Base-by-base conservation (phyloP, 2,797 vertebrate species). In the Numenius phaeopus region DNA sequence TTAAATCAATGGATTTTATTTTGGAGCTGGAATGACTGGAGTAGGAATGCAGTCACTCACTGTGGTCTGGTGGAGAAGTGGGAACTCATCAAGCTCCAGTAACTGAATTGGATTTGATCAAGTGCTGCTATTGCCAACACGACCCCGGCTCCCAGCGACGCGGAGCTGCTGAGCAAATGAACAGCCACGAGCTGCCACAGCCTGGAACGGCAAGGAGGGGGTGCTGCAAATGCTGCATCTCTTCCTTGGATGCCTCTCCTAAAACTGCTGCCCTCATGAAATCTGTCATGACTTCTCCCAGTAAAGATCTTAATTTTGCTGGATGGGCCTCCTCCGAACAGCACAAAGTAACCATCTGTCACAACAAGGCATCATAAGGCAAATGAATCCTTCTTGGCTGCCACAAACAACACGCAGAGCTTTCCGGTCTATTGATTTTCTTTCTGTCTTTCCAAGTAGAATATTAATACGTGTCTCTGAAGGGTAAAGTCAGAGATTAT, bases 321-420 rank as follows among this genome's bases (percentile, higher is more conserved):
- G 93, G 71, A 64, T 37, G 47, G 90, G 84, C 77, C 46, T 83
- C 49, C 72, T 93, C 75, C 10, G 15, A 77, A 50, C 34, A 29
- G 91, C 91, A 64, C 49, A 13, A 55, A 80, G 85, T 52, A 61
- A 52, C 67, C 44, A 50, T 67, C 71, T 80, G 91, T 81, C 89
- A 73, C 91, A 34, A 20, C 58, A 40, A 37, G 52, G 72, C 46
- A 6, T 73, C 92, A 61, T 37, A 61, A 67, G 83, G 92, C 94
- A 91, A 84, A 88, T 50, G 81, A 79, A 73, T 69, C 91, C 83
- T 87, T 64, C 89, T 52, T 52, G 90, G 89, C 86, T 84, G 94
- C 89, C 94, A 58, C 70, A 61, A 72, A 29, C 94, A 83, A n/a
- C 73, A 58, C 7, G 5, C 83, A 3, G 66, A 82, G 89, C 89